Evolutionary conservation across 2,113 vertebrate species (phyloP).

Genomic region (Sebastes fasciatus): DNA sequence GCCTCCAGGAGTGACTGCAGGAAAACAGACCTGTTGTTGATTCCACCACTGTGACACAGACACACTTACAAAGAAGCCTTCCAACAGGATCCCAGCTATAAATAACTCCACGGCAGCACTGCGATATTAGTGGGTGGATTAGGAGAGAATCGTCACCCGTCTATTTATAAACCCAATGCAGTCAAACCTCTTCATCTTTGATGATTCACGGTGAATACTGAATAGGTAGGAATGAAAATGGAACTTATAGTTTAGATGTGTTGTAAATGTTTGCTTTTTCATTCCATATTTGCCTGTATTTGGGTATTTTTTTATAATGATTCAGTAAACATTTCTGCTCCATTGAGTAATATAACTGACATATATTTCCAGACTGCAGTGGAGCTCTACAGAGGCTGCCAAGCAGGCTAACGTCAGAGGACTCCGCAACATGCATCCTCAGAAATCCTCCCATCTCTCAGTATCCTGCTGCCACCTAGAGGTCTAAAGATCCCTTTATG

Average conservation of each 20-base stretch:
- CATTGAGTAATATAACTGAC: constrained; percentile 18
- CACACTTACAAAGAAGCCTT: constrained; percentile 53
- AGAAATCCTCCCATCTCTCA: constrained; percentile 1
- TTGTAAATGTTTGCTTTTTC: not conserved
- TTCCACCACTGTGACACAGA: constrained; percentile 57
- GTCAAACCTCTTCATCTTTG: constrained; percentile 38
- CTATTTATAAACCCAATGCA: constrained; percentile 69
- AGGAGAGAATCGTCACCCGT: constrained; percentile 61
- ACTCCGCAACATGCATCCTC: constrained; percentile 45
- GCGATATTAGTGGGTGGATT: constrained; percentile 73
- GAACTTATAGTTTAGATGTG: not conserved
- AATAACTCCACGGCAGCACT: constrained; percentile 66
- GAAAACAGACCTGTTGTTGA: constrained; percentile 53
- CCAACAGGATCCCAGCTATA: constrained; percentile 70
- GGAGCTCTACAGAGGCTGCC: constrained; percentile 26
- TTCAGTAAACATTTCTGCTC: constrained; percentile 11
- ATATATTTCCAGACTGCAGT: constrained; percentile 57
- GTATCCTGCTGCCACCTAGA: constrained; percentile 72
- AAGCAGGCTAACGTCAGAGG: constrained; percentile 51
- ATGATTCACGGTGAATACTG: constrained; percentile 44
- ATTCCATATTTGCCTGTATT: not conserved
- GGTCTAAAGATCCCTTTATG: constrained; percentile 14
- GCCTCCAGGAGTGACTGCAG: constrained; percentile 44
- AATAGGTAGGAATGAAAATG: constrained; percentile 23
- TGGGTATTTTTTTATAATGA: not conserved